Conservation (phyloP, 2,113 vertebrate species). For the Typhlomys cinereus region DNA sequence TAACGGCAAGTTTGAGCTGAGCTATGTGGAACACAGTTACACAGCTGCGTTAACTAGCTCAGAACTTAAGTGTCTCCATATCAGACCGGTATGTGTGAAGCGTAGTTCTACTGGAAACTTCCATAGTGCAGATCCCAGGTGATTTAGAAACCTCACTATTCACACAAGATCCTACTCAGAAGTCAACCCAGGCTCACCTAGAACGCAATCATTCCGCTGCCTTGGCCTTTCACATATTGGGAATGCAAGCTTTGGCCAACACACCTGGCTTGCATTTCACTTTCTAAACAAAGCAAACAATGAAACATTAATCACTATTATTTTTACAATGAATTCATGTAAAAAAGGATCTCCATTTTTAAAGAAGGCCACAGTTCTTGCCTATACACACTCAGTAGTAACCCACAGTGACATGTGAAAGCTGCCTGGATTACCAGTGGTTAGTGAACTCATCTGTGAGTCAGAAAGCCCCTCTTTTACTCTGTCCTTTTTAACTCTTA, state of each 20-base stretch:
- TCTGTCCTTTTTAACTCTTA: neutral
- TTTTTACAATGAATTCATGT: neutral
- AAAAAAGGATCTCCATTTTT: neutral
- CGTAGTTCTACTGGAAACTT: neutral
- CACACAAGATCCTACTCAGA: neutral
- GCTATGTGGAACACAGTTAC: neutral
- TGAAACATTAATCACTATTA: neutral
- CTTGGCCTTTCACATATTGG: neutral
- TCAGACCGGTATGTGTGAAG: neutral
- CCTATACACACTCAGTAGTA: neutral
- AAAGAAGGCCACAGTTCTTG: neutral
- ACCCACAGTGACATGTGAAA: neutral
- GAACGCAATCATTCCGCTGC: neutral
- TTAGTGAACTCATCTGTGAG: neutral
- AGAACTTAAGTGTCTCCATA: neutral
- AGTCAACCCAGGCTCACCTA: neutral
- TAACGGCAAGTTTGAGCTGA: neutral
- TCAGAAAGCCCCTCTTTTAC: neutral
- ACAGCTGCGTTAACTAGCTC: neutral
- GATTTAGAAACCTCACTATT: neutral
- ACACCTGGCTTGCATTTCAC: neutral
- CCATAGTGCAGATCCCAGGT: neutral
- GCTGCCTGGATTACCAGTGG: neutral
- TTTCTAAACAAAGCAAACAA: constrained; percentile 9
- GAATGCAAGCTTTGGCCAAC: too few species aligned